A percentile compares a stretch with the other conserved stretches of the same genome.
Conservation (phyloP, 2,113 vertebrate species). For the Rhinolophus sinicus region DNA sequence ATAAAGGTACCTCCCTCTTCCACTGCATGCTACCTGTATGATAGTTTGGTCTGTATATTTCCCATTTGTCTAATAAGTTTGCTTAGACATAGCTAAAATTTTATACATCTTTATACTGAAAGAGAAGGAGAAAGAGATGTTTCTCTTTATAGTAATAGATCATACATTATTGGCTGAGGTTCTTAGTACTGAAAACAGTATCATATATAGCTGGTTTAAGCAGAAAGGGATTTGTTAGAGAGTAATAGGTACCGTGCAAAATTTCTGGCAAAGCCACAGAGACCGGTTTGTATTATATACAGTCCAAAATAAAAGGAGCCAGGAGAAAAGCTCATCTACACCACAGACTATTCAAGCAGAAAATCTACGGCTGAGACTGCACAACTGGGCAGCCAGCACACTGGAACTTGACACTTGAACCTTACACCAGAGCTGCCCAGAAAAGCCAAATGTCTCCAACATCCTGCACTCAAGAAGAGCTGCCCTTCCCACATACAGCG, state of each 20-base stretch:
- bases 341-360: background rate
- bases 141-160: constrained; percentile 23
- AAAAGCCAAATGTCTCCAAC: background rate
- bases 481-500: background rate
- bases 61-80: constrained; percentile 4
- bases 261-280: constrained; percentile 19
- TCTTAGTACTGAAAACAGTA: background rate
- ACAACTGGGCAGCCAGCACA: background rate
- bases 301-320: background rate
- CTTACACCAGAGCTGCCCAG: background rate
- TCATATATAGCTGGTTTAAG: constrained; percentile 41
- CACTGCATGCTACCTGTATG: background rate
- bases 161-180: background rate
- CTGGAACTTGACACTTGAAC: background rate
- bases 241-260: background rate
- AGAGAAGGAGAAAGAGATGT: background rate
- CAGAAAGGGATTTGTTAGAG: constrained; percentile 19
- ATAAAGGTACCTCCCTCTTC: background rate
- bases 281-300: background rate
- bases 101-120: background rate
- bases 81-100: background rate
- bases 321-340: background rate
- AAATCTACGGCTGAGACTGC: background rate
- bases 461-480: background rate
- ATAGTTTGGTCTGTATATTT: background rate